phyloP scores from a whole-genome alignment of 2,888 invertebrate genomes.

The Proisotoma minuta region DNA sequence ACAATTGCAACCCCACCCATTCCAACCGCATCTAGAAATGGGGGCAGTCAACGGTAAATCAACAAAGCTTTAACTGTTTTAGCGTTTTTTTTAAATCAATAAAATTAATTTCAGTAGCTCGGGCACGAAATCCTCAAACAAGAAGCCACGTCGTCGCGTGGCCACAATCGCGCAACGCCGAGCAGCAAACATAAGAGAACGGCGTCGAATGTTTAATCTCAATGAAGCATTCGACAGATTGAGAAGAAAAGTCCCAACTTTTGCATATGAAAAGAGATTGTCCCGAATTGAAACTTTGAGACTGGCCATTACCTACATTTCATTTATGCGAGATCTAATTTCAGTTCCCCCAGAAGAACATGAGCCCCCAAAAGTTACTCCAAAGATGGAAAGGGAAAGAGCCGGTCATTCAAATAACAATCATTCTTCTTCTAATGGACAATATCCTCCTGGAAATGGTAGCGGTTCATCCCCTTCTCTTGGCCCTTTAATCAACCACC shows the following conservation, averaged over 20 bases:
- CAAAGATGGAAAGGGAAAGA: no score
- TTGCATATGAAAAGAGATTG: constrained; percentile 91
- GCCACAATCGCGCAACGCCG: constrained; percentile 85
- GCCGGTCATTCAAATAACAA: no score
- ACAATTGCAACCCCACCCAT: no score
- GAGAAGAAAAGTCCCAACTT: constrained; percentile 78
- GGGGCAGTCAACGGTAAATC: constrained; percentile 22
- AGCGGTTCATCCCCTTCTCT: no score
- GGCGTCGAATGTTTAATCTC: constrained; percentile 89
- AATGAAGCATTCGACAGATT: constrained; percentile 94
- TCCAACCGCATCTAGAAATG: constrained; percentile 12
- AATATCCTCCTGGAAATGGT: no score
- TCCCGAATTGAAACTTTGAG: constrained; percentile 92
- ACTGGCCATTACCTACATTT: constrained; percentile 91
- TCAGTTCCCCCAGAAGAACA: constrained; percentile 46
- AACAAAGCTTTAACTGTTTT: neutral
- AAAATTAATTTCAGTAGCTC: no score
- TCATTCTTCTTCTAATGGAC: no score
- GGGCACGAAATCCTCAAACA: constrained; percentile 52
- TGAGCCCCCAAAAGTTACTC: no score
- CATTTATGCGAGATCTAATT: constrained; percentile 89
- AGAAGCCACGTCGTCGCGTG: constrained; percentile 79
- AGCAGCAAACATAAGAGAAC: constrained; percentile 87
- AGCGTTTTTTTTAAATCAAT: neutral
- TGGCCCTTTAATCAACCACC: no score